Evolutionary conservation across 2,797 vertebrate species (phyloP).

Genomic region (Tolypeutes matacus): DNA sequence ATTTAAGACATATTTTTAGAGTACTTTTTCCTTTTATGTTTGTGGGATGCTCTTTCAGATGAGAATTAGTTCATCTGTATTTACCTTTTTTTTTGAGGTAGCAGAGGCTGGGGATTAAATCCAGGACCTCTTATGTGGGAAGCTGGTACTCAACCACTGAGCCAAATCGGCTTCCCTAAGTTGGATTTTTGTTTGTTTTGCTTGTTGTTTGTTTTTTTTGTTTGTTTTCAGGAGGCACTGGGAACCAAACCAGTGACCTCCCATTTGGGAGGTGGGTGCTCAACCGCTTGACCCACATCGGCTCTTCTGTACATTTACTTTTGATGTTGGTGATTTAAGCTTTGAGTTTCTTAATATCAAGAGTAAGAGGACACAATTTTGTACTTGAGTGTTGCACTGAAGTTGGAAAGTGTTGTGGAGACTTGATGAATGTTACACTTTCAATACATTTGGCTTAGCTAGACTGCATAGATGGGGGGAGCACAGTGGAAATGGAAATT

Average conservation of each 20-base stretch:
- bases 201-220: no score
- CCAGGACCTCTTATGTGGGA: no score
- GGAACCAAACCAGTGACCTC: no score
- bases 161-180: no score
- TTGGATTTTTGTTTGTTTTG: no score
- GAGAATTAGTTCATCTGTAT: not conserved
- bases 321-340: not conserved
- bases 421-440: not conserved
- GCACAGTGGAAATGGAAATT: not conserved
- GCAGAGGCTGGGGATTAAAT: no score
- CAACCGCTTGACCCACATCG: no score
- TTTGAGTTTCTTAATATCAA: not conserved
- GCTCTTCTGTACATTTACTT: no score
- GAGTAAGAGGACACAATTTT: not conserved
- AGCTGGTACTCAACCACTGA: no score
- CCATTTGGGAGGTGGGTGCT: no score
- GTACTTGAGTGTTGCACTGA: not conserved
- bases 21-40: not conserved
- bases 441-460: not conserved
- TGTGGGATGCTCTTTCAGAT: constrained; percentile 23
- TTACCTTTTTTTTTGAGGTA: not conserved
- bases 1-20: constrained; percentile 16
- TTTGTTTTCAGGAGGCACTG: no score
- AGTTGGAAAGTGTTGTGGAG: not conserved
- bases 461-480: not conserved